phyloP scores from a whole-genome alignment of 2,888 invertebrate genomes.

The Mimachlamys varia region DNA sequence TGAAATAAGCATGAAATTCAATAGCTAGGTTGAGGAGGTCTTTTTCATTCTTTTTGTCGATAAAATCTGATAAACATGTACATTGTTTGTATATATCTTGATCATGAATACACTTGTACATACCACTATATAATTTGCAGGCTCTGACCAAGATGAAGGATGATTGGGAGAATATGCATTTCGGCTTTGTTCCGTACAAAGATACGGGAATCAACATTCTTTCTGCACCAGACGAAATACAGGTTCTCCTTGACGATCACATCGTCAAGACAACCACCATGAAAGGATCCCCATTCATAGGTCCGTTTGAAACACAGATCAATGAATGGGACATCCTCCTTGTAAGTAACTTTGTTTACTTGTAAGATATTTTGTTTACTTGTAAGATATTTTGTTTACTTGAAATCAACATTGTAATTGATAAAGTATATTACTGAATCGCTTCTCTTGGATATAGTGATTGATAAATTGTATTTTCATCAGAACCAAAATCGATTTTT shows the following conservation, averaged over 20 bases:
- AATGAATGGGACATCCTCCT: conserved; percentile 77
- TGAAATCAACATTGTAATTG: no score
- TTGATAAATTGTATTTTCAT: no score
- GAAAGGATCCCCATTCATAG: conserved; percentile 81
- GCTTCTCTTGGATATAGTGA: no score
- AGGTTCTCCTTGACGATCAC: conserved; percentile 80
- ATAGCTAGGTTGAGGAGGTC: no score
- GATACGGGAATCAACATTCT: conserved; percentile 78
- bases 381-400: background rate
- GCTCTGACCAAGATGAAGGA: conserved; percentile 79
- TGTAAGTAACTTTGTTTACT: conserved; percentile 62
- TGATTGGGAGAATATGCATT: conserved; percentile 78
- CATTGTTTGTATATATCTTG: no score
- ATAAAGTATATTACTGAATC: no score
- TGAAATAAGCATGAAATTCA: no score
- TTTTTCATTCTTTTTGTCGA: no score
- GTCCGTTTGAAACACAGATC: conserved; percentile 79
- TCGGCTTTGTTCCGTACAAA: conserved; percentile 79
- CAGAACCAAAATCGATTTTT: no score
- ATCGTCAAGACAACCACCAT: conserved; percentile 81
- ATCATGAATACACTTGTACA: no score
- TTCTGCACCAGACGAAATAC: conserved; percentile 79
- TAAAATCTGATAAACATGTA: no score
- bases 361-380: background rate
- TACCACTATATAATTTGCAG: conserved; percentile 58